These are phyloP conservation scores for Drosophila kanekoi DNA, from an alignment of 2,888 invertebrate genomes.

Conservation along the genomic window DNA sequence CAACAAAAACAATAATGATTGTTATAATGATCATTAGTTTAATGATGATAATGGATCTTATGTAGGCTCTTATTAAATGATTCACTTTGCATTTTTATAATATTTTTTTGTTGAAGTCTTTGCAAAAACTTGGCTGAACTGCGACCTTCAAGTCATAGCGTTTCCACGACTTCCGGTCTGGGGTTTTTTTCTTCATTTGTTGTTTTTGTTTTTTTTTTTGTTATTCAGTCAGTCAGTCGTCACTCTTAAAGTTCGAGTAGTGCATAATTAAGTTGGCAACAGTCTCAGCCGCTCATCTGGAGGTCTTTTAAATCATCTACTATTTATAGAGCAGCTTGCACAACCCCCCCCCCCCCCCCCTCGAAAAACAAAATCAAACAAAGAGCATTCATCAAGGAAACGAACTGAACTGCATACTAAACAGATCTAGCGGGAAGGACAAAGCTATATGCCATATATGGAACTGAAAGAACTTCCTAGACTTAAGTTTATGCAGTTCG, in stretches of 20 bases:
- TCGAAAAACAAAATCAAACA: constrained; percentile 2
- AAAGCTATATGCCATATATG: constrained; percentile 12
- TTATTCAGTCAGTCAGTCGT: constrained; percentile 37
- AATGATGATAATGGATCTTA: constrained; percentile 40
- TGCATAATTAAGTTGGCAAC: constrained; percentile 58
- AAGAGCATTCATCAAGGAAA: constrained; percentile 16
- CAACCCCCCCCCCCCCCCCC: too few species aligned
- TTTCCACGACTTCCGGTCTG: constrained; percentile 57
- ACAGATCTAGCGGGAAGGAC: constrained; percentile 44
- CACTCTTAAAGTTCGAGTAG: constrained; percentile 52
- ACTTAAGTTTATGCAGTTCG: background rate
- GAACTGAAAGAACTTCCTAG: constrained; percentile 13
- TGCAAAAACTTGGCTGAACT: constrained; percentile 31
- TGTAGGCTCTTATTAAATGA: constrained; percentile 70
- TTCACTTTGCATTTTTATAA: constrained; percentile 55
- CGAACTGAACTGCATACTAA: constrained; percentile 53
- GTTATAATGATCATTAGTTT: constrained; percentile 19
- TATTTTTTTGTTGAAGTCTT: constrained; percentile 5
- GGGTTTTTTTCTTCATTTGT: constrained; percentile 6
- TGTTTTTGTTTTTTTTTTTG: constrained; percentile 1
- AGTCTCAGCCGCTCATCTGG: constrained; percentile 29
- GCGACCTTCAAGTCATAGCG: constrained; percentile 41
- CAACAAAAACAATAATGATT: constrained; percentile 2
- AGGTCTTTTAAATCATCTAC: constrained; percentile 50
- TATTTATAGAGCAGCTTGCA: constrained; percentile 47